These are phyloP conservation scores for Botrylloides violaceus DNA, from an alignment of 23 tunicate species.

Conservation along the genomic window DNA sequence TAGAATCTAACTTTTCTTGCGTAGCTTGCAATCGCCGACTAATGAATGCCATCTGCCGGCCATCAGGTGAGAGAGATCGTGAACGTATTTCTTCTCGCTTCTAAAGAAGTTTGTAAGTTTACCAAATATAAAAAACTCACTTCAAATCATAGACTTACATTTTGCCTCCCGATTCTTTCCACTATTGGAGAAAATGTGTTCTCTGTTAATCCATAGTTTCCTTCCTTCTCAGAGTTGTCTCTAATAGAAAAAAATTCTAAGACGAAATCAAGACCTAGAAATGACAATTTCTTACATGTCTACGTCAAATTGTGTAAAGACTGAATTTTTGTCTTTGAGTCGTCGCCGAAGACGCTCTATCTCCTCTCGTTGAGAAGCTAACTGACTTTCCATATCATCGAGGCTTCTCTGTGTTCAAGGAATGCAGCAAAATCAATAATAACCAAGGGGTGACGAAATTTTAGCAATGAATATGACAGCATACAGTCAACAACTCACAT, in stretches of 20 bases:
- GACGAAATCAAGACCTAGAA: too few species aligned
- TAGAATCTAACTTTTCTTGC: conserved; percentile 64
- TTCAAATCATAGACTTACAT: background rate
- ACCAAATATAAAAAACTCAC: background rate
- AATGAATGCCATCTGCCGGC: conserved; percentile 28
- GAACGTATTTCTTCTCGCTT: conserved; percentile 5
- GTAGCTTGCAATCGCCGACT: conserved; percentile 68
- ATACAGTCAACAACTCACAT: background rate
- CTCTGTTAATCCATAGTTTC: conserved; percentile 17
- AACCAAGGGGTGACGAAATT: too few species aligned
- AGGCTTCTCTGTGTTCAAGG: conserved; percentile 26
- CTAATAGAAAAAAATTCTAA: too few species aligned
- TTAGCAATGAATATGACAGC: too few species aligned
- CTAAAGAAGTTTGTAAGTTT: background rate
- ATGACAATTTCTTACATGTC: too few species aligned
- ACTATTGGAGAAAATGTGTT: conserved; percentile 82
- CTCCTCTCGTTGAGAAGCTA: conserved; percentile 43
- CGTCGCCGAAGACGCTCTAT: conserved; percentile 41
- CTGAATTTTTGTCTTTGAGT: conserved; percentile 23
- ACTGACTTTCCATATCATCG: conserved; percentile 44
- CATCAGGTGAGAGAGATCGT: conserved; percentile 59
- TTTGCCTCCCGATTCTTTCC: conserved; percentile 44
- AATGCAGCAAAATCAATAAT: too few species aligned
- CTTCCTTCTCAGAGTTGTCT: background rate
- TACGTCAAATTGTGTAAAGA: too few species aligned